Conservation (phyloP, 1,140 invertebrate genomes). For the Mylabris phalerata region DNA sequence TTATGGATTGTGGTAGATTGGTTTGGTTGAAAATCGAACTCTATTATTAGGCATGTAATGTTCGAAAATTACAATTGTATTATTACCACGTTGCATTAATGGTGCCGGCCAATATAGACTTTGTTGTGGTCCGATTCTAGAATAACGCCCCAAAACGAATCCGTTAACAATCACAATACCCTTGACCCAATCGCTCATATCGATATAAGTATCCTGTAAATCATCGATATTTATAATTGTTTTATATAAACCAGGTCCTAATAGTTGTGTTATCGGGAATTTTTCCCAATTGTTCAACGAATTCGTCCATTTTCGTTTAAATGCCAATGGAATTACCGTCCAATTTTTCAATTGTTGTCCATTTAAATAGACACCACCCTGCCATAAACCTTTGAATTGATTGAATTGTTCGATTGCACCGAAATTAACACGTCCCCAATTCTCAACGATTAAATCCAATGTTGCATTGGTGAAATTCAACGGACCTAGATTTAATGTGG, state of each 20-base stretch:
- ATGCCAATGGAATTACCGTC: constrained; percentile 48
- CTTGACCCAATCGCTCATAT: constrained; percentile 43
- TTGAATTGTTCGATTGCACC: constrained; percentile 42
- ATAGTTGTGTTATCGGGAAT: neutral
- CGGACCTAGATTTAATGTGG: constrained; percentile 22
- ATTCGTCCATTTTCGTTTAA: constrained; percentile 43
- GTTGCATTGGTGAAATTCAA: constrained; percentile 29
- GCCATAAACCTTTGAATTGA: constrained; percentile 48
- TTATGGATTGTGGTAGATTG: constrained; percentile 14
- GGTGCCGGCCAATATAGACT: constrained; percentile 52
- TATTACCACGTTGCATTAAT: constrained; percentile 45
- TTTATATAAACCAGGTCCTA: constrained; percentile 31
- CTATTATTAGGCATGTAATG: constrained; percentile 20
- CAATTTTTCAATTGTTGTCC: constrained; percentile 41
- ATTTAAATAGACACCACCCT: constrained; percentile 45
- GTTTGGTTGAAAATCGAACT: constrained; percentile 22
- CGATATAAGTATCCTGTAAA: constrained; percentile 31
- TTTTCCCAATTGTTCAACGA: constrained; percentile 16
- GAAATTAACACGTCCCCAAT: constrained; percentile 53
- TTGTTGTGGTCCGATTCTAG: constrained; percentile 47
- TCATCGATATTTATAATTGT: constrained; percentile 15
- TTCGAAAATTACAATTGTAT: constrained; percentile 39
- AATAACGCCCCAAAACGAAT: constrained; percentile 54
- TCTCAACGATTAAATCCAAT: constrained; percentile 54
- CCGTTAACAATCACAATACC: constrained; percentile 57